Conservation (phyloP, 2,113 vertebrate species). For the Phrynocephalus versicolor region DNA sequence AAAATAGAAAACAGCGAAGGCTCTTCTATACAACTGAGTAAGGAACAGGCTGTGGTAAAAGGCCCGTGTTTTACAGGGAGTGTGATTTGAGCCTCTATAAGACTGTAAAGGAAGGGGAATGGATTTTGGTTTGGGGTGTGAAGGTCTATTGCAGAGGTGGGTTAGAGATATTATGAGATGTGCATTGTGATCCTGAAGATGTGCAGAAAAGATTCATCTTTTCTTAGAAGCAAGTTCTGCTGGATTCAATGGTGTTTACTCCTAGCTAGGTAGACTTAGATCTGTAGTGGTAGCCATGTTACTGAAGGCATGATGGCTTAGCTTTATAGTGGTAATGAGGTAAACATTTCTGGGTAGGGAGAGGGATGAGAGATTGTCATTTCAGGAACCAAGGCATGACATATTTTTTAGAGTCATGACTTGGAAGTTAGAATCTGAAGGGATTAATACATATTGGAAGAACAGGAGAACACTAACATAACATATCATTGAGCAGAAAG, state of each 20-base stretch:
- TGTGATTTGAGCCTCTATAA: slow-evolving; percentile 8
- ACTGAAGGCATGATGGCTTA: not conserved
- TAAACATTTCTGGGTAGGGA: not conserved
- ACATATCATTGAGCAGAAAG: not conserved
- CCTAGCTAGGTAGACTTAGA: not conserved
- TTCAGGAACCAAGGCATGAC: not conserved
- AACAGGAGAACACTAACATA: not conserved
- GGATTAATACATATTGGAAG: not conserved
- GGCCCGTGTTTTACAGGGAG: not conserved
- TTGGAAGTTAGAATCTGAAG: not conserved
- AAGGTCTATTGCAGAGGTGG: not conserved
- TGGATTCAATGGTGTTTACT: not conserved
- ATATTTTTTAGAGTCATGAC: not conserved
- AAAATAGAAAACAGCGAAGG: not conserved
- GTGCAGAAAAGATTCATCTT: too few relatives aligned
- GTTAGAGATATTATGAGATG: not conserved
- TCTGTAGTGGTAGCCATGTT: not conserved
- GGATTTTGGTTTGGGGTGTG: not conserved
- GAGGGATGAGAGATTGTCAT: too few relatives aligned
- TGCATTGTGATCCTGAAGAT: not conserved
- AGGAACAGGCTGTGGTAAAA: not conserved
- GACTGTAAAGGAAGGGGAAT: not conserved
- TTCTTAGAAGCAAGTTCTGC: not conserved
- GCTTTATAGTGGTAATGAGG: not conserved
- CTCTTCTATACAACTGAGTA: not conserved